Percentiles rank a stretch among this genome's conserved stretches.
These are phyloP conservation scores for Drosophila pseudotakahashii DNA, from an alignment of 2,888 invertebrate species.

Conservation along the genomic window DNA sequence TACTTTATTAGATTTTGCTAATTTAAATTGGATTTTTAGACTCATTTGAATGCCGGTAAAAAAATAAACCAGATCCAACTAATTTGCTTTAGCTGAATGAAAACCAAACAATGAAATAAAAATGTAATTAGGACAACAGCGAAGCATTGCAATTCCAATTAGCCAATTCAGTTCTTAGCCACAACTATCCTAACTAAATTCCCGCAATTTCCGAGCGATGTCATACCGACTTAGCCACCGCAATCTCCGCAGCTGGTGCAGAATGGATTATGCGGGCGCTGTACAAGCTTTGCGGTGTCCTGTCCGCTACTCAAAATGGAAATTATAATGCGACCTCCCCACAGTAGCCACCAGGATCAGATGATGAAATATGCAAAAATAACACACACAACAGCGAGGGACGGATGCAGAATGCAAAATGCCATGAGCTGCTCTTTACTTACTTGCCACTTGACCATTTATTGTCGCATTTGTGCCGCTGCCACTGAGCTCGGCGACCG, in stretches of 20 bases:
- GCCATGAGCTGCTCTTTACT: slow-evolving; percentile 66
- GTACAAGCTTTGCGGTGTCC: slow-evolving; percentile 17
- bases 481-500: slow-evolving; percentile 53
- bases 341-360: not conserved
- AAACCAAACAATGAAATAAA: not conserved
- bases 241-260: slow-evolving; percentile 32
- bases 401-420: not conserved
- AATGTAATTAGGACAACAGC: slow-evolving; percentile 1
- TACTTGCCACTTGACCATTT: slow-evolving; percentile 85
- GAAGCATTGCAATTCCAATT: slow-evolving; percentile 17
- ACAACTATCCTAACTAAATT: slow-evolving; percentile 6
- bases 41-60: too few species aligned
- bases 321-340: slow-evolving; percentile 42
- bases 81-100: not conserved
- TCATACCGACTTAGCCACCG: slow-evolving; percentile 21
- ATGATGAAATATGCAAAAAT: slow-evolving; percentile 43
- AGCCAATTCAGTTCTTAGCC: slow-evolving; percentile 2
- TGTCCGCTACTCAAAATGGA: slow-evolving; percentile 36
- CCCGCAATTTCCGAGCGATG: slow-evolving; percentile 24
- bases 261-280: slow-evolving; percentile 29
- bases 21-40: too few species aligned
- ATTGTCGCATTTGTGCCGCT: slow-evolving; percentile 74
- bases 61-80: too few species aligned
- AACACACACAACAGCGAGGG: slow-evolving; percentile 4
- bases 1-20: too few species aligned